A percentile compares a stretch with the other conserved stretches of the same genome.
Conservation (phyloP, 1,140 invertebrate species). For the Phenacoccus solenopsis region DNA sequence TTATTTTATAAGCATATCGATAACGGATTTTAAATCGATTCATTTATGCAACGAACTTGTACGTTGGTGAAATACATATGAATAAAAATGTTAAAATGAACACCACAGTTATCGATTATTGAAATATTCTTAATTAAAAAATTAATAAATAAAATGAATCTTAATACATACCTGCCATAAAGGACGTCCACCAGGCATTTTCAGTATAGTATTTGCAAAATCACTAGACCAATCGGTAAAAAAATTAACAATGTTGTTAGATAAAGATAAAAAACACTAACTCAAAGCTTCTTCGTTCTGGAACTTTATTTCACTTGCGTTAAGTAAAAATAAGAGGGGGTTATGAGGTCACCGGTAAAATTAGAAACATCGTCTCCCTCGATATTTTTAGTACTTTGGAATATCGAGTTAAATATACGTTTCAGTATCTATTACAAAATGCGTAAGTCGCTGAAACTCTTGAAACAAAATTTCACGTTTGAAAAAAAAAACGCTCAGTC, state of each 20-base stretch:
- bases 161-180: conserved; percentile 8
- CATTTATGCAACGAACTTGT: too few relatives aligned
- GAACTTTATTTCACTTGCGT: neutral
- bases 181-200: neutral
- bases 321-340: neutral
- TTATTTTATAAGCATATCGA: too few relatives aligned
- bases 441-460: neutral
- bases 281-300: neutral
- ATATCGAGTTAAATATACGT: neutral
- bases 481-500: neutral
- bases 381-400: neutral
- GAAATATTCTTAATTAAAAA: too few relatives aligned
- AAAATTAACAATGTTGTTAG: neutral
- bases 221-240: neutral
- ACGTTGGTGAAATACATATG: too few relatives aligned
- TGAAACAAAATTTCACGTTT: neutral
- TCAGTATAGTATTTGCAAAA: neutral
- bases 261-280: conserved; percentile 2
- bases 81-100: too few relatives aligned
- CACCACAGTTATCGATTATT: too few relatives aligned
- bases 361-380: neutral
- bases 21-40: too few relatives aligned
- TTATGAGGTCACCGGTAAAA: conserved; percentile 11
- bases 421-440: neutral
- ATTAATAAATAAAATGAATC: too few relatives aligned